phyloP scores from a whole-genome alignment of 2,888 invertebrate genomes.

The Drosophila pseudotakahashii region DNA sequence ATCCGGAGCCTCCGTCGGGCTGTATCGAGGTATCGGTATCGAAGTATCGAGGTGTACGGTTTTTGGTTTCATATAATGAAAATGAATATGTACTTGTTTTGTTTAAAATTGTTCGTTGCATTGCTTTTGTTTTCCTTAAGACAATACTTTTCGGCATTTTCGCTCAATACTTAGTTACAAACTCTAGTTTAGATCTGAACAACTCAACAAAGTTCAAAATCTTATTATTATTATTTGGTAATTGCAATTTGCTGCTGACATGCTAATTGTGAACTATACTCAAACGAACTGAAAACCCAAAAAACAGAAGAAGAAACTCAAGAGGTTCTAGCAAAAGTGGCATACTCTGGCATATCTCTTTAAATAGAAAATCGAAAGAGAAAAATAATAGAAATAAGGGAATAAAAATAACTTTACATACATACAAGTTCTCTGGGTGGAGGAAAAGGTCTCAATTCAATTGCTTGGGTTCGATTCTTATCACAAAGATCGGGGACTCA shows the following conservation, averaged over 20 bases:
- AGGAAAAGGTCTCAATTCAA: conserved; percentile 51
- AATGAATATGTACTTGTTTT: conserved; percentile 79
- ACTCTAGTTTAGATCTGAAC: conserved; percentile 46
- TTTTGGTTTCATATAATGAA: conserved; percentile 76
- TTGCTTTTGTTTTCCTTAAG: conserved; percentile 62
- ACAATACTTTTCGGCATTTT: conserved; percentile 43
- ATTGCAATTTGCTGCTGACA: conserved; percentile 55
- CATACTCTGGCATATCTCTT: conserved; percentile 60
- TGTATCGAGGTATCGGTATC: conserved; percentile 67
- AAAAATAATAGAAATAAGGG: conserved; percentile 28
- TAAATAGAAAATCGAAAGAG: conserved; percentile 29
- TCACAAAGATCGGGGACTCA: conserved; percentile 49
- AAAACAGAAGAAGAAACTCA: conserved; percentile 17
- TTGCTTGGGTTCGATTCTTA: conserved; percentile 57
- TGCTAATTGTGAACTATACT: conserved; percentile 66
- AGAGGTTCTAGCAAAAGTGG: conserved; percentile 55
- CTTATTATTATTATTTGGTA: conserved; percentile 18
- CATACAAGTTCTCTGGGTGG: conserved; percentile 65
- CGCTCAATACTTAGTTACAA: conserved; percentile 36
- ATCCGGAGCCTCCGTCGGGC: conserved; percentile 83
- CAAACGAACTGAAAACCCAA: conserved; percentile 36
- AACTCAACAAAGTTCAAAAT: conserved; percentile 52
- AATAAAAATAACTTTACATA: conserved; percentile 64
- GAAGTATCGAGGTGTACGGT: conserved; percentile 6
- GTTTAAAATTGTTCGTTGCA: conserved; percentile 78